Evolutionary conservation across 2,797 vertebrate species (phyloP).

Genomic region (Tachyglossus aculeatus): DNA sequence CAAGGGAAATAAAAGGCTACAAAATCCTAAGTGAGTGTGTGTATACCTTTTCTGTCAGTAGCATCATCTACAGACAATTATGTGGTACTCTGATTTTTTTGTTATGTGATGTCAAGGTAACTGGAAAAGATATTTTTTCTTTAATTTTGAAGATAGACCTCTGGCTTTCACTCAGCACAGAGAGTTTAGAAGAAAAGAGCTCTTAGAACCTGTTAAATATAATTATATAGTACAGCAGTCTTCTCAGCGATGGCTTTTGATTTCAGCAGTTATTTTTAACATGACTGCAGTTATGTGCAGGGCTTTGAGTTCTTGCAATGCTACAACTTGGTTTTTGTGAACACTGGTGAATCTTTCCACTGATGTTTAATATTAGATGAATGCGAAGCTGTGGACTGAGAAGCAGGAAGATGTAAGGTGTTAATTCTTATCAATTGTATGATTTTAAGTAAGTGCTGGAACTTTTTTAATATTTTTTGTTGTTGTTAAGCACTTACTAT

Average conservation of each 20-base stretch:
- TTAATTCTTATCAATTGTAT: neutral
- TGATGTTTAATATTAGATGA: conserved; percentile 56
- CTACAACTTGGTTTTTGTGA: conserved; percentile 63
- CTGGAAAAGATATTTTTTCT: conserved; percentile 21
- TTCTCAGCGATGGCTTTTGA: conserved; percentile 28
- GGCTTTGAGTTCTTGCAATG: conserved; percentile 26
- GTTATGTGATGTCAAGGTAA: conserved; percentile 11
- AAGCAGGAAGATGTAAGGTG: conserved; percentile 38
- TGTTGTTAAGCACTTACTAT: too few species aligned
- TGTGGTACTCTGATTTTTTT: neutral
- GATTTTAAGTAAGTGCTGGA: neutral
- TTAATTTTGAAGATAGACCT: conserved; percentile 48
- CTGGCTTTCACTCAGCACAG: conserved; percentile 50
- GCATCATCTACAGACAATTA: neutral
- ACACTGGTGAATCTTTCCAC: conserved; percentile 44
- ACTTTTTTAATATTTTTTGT: too few species aligned
- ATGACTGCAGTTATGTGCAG: conserved; percentile 36
- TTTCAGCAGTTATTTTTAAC: conserved; percentile 57
- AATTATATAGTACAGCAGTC: conserved; percentile 49
- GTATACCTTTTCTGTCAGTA: conserved; percentile 13
- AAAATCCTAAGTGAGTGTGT: neutral
- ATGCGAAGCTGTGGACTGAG: conserved; percentile 39
- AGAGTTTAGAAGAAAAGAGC: conserved; percentile 42
- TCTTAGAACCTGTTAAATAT: conserved; percentile 55
- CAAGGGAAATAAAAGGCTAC: neutral